Evolutionary conservation across 2,797 vertebrate genomes (phyloP).

Genomic region (Diceros bicornis): DNA sequence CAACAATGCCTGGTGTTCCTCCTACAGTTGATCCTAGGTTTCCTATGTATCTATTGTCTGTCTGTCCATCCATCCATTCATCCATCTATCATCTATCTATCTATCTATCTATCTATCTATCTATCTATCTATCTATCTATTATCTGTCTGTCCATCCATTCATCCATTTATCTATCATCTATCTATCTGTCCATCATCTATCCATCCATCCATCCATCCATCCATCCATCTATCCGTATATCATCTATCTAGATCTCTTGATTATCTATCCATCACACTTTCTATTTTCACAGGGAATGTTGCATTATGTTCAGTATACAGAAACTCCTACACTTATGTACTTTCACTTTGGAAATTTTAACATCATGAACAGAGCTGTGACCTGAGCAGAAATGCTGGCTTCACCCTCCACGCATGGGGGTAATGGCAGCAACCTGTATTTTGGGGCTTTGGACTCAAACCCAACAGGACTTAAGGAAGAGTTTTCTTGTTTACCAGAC

Average conservation of each 20-base stretch:
- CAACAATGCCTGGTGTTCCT: not conserved
- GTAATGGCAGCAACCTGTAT: no score
- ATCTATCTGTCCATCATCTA: not conserved
- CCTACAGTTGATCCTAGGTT: not conserved
- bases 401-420: rapidly evolving
- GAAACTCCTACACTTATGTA: not conserved
- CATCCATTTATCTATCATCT: not conserved
- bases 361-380: not conserved
- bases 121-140: not conserved
- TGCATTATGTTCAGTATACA: not conserved
- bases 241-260: not conserved
- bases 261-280: not conserved
- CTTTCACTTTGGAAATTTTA: not conserved
- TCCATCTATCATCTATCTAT: not conserved
- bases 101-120: no score
- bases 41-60: not conserved
- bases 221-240: not conserved
- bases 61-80: not conserved
- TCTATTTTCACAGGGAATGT: not conserved
- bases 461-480: not conserved
- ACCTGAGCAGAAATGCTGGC: not conserved
- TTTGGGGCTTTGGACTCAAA: not conserved
- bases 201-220: not conserved
- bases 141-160: not conserved
- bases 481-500: not conserved